These are phyloP conservation scores for Odontocerum albicorne DNA, from an alignment of 2,888 invertebrate genomes.

Conservation along the genomic window DNA sequence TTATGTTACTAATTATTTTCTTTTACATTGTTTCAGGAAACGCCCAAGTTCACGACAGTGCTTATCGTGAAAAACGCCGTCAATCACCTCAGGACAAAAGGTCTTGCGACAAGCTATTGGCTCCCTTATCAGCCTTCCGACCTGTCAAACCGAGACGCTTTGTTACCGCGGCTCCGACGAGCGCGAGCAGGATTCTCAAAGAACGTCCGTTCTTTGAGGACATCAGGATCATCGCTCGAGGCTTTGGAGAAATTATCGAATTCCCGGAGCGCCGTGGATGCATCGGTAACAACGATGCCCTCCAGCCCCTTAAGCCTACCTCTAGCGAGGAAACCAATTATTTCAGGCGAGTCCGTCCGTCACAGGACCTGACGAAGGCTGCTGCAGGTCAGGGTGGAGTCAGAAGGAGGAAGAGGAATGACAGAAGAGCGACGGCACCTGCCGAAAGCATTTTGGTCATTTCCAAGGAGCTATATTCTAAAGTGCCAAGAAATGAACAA, in stretches of 20 bases:
- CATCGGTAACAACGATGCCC: slow-evolving; percentile 8
- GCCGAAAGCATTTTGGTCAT: slow-evolving; percentile 5
- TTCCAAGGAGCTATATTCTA: background rate
- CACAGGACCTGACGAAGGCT: slow-evolving; percentile 34
- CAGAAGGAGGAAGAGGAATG: slow-evolving; percentile 25
- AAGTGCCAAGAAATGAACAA: background rate
- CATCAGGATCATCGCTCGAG: slow-evolving; percentile 29
- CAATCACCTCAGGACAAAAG: slow-evolving; percentile 6
- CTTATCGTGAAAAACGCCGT: slow-evolving; percentile 6
- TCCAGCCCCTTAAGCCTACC: background rate
- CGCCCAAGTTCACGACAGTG: slow-evolving; percentile 23
- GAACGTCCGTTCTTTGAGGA: slow-evolving; percentile 35
- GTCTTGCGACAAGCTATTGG: background rate
- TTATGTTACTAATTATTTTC: background rate
- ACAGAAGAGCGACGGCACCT: slow-evolving; percentile 23
- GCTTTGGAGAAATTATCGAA: slow-evolving; percentile 34
- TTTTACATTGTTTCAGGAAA: slow-evolving; percentile 20
- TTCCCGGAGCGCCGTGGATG: slow-evolving; percentile 22
- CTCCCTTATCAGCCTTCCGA: slow-evolving; percentile 19
- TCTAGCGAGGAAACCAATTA: background rate
- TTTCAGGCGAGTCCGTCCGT: slow-evolving; percentile 7
- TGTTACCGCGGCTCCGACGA: slow-evolving; percentile 3
- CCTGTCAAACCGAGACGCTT: slow-evolving; percentile 24
- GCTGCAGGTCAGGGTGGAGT: slow-evolving; percentile 27
- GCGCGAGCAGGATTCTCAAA: slow-evolving; percentile 13